Conservation (phyloP, 2,797 vertebrate species). For the Ceryle rudis region DNA sequence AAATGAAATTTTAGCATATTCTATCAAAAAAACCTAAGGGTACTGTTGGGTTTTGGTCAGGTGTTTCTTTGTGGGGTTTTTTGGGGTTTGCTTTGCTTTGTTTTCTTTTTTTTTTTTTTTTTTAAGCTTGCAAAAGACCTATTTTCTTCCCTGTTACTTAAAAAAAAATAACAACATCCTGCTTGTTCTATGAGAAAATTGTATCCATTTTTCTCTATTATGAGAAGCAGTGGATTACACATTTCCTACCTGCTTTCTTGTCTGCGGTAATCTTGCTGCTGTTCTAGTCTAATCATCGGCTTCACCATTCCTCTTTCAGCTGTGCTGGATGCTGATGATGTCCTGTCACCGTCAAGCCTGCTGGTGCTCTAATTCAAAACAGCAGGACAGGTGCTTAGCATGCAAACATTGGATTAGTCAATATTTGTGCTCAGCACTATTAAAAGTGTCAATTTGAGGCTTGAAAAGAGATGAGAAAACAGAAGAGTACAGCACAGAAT, state of each 20-base stretch:
- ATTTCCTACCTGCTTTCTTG: constrained; percentile 78
- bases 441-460: not conserved
- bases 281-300: constrained; percentile 88
- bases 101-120: not conserved
- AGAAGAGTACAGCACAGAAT: not conserved
- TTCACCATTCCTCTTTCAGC: constrained; percentile 91
- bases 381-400: constrained; percentile 6
- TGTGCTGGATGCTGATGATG: constrained; percentile 69
- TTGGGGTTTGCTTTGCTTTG: not conserved
- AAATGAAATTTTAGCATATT: not conserved
- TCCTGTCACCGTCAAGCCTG: constrained; percentile 85
- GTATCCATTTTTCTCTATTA: rapidly evolving
- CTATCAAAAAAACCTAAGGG: rapidly evolving
- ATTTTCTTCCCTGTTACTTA: too few species aligned
- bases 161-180: too few species aligned
- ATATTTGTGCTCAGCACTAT: not conserved
- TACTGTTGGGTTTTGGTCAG: not conserved
- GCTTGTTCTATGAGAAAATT: not conserved
- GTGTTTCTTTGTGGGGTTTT: not conserved
- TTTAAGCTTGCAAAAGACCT: not conserved
- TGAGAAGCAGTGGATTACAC: not conserved
- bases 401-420: not conserved
- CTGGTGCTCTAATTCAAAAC: constrained; percentile 85
- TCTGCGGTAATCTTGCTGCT: constrained; percentile 87
- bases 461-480: not conserved